phyloP scores from a whole-genome alignment of 2,888 invertebrate species.

The Drosophila basisetae region DNA sequence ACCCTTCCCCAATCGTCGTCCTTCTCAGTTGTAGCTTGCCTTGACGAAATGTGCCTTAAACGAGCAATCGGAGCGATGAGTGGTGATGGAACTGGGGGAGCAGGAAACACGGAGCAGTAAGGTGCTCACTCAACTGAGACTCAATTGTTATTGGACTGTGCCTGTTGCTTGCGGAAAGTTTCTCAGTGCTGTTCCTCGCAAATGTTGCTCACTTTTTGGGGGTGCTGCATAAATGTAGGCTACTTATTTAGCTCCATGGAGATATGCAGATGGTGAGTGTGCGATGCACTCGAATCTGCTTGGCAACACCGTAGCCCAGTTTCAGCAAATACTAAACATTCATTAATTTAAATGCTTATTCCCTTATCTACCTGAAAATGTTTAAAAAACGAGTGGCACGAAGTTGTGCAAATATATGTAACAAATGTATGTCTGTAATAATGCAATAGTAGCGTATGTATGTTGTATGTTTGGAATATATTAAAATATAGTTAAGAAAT shows the following conservation, averaged over 20 bases:
- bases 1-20: not conserved
- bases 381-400: not conserved
- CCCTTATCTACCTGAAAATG: not conserved
- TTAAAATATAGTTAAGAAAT: no score
- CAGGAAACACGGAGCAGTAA: no score
- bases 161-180: slow-evolving; percentile 33
- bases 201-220: slow-evolving; percentile 12
- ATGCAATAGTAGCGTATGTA: no score
- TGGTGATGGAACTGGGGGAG: not conserved
- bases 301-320: not conserved
- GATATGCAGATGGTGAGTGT: not conserved
- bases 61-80: not conserved
- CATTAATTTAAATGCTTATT: not conserved
- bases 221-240: slow-evolving; percentile 1
- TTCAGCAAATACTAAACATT: not conserved
- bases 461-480: no score
- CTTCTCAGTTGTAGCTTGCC: slow-evolving; percentile 12
- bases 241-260: not conserved
- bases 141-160: slow-evolving; percentile 11
- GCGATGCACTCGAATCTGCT: not conserved
- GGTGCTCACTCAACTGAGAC: slow-evolving; percentile 2
- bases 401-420: not conserved
- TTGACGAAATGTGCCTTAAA: slow-evolving; percentile 15
- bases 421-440: not conserved
- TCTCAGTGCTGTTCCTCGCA: not conserved